Percentiles rank a stretch among this genome's conserved stretches.
Evolutionary conservation across 2,888 invertebrate species (phyloP).

Genomic region (Chaetoderma sp.): DNA sequence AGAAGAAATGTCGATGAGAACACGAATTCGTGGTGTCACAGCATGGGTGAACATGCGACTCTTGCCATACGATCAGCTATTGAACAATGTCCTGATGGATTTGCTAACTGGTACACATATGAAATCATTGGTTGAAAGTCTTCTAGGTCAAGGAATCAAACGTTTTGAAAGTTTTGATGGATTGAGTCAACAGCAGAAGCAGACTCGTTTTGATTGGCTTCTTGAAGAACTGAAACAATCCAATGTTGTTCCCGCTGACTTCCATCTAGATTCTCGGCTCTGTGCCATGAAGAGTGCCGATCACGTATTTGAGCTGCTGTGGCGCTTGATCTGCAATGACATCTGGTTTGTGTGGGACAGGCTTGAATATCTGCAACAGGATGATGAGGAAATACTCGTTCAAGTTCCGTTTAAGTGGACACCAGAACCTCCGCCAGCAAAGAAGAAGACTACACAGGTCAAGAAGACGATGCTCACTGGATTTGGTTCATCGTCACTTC

Average conservation of each 20-base stretch:
- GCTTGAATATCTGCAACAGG: slow-evolving; percentile 64
- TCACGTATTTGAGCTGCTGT: slow-evolving; percentile 67
- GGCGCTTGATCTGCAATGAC: slow-evolving; percentile 66
- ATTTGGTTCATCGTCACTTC: slow-evolving; percentile 50
- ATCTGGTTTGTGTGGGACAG: slow-evolving; percentile 69
- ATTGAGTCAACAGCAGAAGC: slow-evolving; percentile 64
- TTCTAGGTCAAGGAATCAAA: slow-evolving; percentile 62
- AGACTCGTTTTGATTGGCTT: slow-evolving; percentile 66
- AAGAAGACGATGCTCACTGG: slow-evolving; percentile 64
- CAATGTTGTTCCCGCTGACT: slow-evolving; percentile 61
- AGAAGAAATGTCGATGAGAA: slow-evolving; percentile 59
- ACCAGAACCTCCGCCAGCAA: slow-evolving; percentile 62
- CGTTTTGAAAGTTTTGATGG: slow-evolving; percentile 64
- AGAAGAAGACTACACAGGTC: slow-evolving; percentile 52
- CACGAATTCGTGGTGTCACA: slow-evolving; percentile 65
- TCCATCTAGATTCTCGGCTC: slow-evolving; percentile 58
- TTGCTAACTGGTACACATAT: slow-evolving; percentile 64
- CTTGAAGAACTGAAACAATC: slow-evolving; percentile 64
- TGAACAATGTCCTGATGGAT: slow-evolving; percentile 67
- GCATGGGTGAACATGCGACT: slow-evolving; percentile 67
- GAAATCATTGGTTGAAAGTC: slow-evolving; percentile 64
- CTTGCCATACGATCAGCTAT: slow-evolving; percentile 57
- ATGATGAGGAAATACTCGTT: slow-evolving; percentile 58
- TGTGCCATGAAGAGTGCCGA: slow-evolving; percentile 68
- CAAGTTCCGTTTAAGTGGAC: slow-evolving; percentile 68